Evolutionary conservation across 2,888 invertebrate genomes (phyloP).

Genomic region (Prosapia bicincta): DNA sequence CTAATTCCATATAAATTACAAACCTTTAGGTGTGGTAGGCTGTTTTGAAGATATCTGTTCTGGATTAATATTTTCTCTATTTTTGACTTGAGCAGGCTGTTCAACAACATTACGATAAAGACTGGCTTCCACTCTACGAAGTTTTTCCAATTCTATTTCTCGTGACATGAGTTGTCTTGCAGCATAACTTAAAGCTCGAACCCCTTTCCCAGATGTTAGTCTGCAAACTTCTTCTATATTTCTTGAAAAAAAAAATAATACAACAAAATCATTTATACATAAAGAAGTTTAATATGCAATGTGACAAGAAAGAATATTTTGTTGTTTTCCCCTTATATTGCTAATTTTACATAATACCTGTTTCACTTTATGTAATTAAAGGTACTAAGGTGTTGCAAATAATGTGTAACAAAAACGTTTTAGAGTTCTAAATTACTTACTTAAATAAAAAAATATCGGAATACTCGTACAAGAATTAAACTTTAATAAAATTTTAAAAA

Average conservation of each 20-base stretch:
- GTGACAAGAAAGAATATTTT: too few relatives aligned
- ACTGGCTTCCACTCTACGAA: conserved; percentile 53
- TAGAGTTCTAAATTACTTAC: too few relatives aligned
- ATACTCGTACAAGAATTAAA: too few relatives aligned
- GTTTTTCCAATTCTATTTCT: conserved; percentile 76
- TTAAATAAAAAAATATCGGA: too few relatives aligned
- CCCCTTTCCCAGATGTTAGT: conserved; percentile 44
- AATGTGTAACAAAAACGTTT: too few relatives aligned
- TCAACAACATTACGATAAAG: conserved; percentile 3
- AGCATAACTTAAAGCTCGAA: conserved; percentile 57
- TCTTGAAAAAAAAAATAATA: conserved; percentile 42
- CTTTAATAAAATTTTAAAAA: too few relatives aligned
- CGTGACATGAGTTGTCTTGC: conserved; percentile 76
- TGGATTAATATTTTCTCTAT: background rate
- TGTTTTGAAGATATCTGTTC: background rate
- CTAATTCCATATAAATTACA: too few relatives aligned
- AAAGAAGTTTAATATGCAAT: too few relatives aligned
- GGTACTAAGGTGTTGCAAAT: too few relatives aligned
- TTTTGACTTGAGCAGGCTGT: background rate
- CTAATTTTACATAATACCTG: too few relatives aligned
- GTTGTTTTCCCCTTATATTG: too few relatives aligned
- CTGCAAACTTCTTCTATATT: conserved; percentile 65
- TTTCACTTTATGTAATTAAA: too few relatives aligned
- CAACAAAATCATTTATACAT: background rate
- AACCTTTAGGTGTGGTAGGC: conserved; percentile 25